Evolutionary conservation across 2,888 invertebrate genomes (phyloP), one percentile per base, ranked within the genome.

Genomic region (Megalurothrips usitatus): DNA sequence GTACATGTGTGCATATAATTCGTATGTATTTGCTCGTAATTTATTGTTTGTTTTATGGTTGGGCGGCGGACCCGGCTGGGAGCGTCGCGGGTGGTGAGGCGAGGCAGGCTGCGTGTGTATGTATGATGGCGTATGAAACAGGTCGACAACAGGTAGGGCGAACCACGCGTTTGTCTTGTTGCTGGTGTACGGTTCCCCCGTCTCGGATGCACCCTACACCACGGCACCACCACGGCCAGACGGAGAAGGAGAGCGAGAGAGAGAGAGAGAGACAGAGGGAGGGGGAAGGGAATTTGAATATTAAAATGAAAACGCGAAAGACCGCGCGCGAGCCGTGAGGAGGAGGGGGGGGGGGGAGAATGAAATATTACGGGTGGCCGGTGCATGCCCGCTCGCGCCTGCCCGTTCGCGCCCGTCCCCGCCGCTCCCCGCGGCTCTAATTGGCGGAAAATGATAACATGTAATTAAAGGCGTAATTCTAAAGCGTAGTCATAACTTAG

Each of bases 381-480:
- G 68, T 26, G 68, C 68, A 26, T 75, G 68, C 68, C 12, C 68
- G 68, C 12, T 75, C 58, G 68, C 23, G 26, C 26, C n/a, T n/a
- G n/a, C n/a, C 58, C 58, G 19, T 0, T 58, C 12, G 17, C 58
- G 34, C 58, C 58, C 10, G 23, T 26, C 23, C 11, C 26, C 9
- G 26, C 26, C n/a, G n/a, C n/a, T n/a, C n/a, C 26, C 68, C 3
- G 26, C 68, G 26, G 11, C 68, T 23, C 68, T 75, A 75, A 75
- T 75, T 75, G 68, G 68, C 68, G 68, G 68, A 75, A 75, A 75
- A 75, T 75, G 68, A 75, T 75, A 75, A 75, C 68, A 75, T 75
- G 68, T 23, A 75, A 75, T 75, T 75, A 75, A 75, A 75, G 23
- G 58, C 23, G 68, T 75, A 75, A 75, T 75, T 75, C 26, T 26